Percentiles rank a stretch among this genome's conserved stretches.
phyloP scores from a whole-genome alignment of 2,888 invertebrate species.

The Brachyopa scutellaris region DNA sequence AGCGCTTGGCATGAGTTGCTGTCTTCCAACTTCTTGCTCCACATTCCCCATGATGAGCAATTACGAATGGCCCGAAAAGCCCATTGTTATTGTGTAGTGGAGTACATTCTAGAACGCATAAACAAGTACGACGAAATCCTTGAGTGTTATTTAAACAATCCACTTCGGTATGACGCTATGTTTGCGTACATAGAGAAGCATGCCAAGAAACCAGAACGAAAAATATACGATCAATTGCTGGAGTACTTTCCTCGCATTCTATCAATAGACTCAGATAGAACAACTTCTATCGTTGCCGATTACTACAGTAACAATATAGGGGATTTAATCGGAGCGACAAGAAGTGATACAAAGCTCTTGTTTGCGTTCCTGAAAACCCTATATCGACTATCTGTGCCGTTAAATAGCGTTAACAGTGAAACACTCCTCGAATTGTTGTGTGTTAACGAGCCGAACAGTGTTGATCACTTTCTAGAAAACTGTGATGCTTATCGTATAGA shows the following conservation, averaged over 20 bases:
- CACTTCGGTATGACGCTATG: slow-evolving; percentile 84
- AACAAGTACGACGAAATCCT: slow-evolving; percentile 86
- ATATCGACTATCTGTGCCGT: slow-evolving; percentile 80
- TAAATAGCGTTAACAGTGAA: slow-evolving; percentile 83
- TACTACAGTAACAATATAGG: slow-evolving; percentile 83
- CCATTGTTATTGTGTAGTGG: slow-evolving; percentile 88
- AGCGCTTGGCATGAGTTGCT: slow-evolving; percentile 88
- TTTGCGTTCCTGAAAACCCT: slow-evolving; percentile 85
- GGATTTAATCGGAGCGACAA: slow-evolving; percentile 80
- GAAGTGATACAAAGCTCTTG: slow-evolving; percentile 76
- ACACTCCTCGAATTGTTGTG: slow-evolving; percentile 86
- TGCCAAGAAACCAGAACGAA: slow-evolving; percentile 80
- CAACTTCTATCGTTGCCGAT: slow-evolving; percentile 85
- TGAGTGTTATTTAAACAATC: slow-evolving; percentile 86
- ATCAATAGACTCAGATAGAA: slow-evolving; percentile 84
- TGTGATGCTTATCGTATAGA: slow-evolving; percentile 85
- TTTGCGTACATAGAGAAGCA: slow-evolving; percentile 84
- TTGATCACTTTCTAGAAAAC: slow-evolving; percentile 83
- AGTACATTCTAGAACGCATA: slow-evolving; percentile 86
- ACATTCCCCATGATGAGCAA: slow-evolving; percentile 84
- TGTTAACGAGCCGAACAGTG: slow-evolving; percentile 83
- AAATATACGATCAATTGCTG: slow-evolving; percentile 82
- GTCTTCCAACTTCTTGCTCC: slow-evolving; percentile 84
- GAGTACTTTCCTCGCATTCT: slow-evolving; percentile 83
- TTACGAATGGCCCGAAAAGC: slow-evolving; percentile 85